Conservation (phyloP, 1,140 invertebrate genomes). For the Drosophila bocki region DNA sequence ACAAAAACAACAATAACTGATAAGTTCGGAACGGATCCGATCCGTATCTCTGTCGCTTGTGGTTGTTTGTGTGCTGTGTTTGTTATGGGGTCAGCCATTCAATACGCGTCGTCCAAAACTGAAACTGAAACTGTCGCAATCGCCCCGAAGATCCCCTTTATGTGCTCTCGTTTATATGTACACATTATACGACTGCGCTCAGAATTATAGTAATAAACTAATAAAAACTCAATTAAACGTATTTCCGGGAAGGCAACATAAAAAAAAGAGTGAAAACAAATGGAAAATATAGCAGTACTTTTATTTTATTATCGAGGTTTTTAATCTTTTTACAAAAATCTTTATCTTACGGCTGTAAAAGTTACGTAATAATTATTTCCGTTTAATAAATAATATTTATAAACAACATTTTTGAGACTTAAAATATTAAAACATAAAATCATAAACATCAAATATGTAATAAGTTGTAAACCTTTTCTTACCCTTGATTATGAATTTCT, state of each 20-base stretch:
- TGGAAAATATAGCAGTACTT: conserved; percentile 7
- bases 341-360: not conserved
- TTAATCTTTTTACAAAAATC: not conserved
- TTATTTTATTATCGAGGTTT: not conserved
- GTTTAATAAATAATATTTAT: not conserved
- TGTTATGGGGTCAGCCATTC: conserved; percentile 71
- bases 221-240: conserved; percentile 38
- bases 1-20: conserved; percentile 49
- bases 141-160: conserved; percentile 31
- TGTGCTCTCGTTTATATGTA: conserved; percentile 20
- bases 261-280: not conserved
- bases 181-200: conserved; percentile 11
- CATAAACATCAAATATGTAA: not conserved
- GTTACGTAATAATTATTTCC: not conserved
- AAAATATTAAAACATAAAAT: not conserved
- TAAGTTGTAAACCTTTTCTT: too few relatives aligned
- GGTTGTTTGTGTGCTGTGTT: conserved; percentile 35
- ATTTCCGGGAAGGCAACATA: conserved; percentile 27
- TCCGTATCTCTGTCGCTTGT: conserved; percentile 63
- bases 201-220: conserved; percentile 36
- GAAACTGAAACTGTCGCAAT: conserved; percentile 61
- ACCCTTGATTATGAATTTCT: too few relatives aligned
- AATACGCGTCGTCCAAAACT: conserved; percentile 38
- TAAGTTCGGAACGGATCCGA: conserved; percentile 71
- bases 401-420: too few relatives aligned